A percentile compares a stretch with the other conserved stretches of the same genome.
Evolutionary conservation across 2,113 vertebrate species (phyloP).

Genomic region (Ctenomys sociabilis): DNA sequence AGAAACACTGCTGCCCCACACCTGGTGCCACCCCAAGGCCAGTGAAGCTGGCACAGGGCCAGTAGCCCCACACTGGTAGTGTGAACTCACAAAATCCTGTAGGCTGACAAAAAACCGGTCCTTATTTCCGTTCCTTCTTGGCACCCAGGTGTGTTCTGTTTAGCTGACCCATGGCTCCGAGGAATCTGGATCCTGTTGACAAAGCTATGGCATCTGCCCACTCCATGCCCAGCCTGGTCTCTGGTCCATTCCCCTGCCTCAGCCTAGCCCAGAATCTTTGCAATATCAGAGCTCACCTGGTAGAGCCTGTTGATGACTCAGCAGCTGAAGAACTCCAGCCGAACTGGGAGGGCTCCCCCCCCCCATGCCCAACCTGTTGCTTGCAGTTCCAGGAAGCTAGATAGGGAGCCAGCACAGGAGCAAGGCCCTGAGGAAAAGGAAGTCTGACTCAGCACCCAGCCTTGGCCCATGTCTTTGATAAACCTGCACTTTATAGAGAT

Average conservation of each 20-base stretch:
- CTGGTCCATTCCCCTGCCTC: background rate
- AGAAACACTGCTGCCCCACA: background rate
- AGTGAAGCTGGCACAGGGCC: background rate
- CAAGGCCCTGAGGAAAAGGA: conserved; percentile 51
- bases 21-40: background rate
- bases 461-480: conserved; percentile 40
- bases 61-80: fast-evolving
- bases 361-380: background rate
- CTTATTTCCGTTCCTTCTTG: background rate
- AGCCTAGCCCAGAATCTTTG: background rate
- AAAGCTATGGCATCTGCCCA: background rate
- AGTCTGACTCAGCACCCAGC: conserved; percentile 54
- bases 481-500: conserved; percentile 27
- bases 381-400: background rate
- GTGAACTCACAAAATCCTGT: fast-evolving
- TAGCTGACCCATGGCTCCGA: background rate
- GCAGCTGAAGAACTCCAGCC: conserved; percentile 35
- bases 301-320: conserved; percentile 71
- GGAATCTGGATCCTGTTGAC: background rate
- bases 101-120: background rate
- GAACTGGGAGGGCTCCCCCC: fast-evolving
- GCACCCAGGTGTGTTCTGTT: background rate
- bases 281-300: background rate
- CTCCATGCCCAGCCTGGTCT: background rate
- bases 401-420: background rate